These are phyloP conservation scores for Apistogramma diplotaenia DNA, from an alignment of 2,113 vertebrate species.

Conservation along the genomic window DNA sequence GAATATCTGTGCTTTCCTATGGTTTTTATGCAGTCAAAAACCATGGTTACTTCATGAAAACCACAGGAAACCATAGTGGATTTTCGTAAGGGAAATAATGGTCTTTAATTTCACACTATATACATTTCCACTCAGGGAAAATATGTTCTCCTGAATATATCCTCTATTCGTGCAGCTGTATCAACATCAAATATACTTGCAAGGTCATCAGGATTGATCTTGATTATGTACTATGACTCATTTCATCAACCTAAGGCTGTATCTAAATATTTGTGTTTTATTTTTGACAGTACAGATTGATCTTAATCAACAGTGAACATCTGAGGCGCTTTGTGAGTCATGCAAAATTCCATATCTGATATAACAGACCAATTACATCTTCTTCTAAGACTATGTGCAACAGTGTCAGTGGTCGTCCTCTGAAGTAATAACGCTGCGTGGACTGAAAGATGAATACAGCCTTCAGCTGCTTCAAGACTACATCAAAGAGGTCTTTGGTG, in stretches of 20 bases:
- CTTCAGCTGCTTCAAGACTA: background rate
- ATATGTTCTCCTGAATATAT: background rate
- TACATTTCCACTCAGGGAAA: too few species aligned
- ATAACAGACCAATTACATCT: background rate
- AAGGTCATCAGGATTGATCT: background rate
- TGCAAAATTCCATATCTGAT: background rate
- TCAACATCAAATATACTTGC: background rate
- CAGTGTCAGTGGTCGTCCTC: background rate
- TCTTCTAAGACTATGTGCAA: background rate
- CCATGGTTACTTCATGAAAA: too few species aligned
- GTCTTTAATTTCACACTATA: too few species aligned
- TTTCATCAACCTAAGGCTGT: background rate
- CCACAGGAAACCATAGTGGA: too few species aligned
- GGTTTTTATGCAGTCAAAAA: too few species aligned
- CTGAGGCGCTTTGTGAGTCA: background rate
- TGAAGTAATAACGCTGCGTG: background rate
- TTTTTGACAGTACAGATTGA: background rate
- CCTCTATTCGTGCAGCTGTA: background rate
- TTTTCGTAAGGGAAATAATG: too few species aligned
- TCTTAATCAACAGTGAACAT: background rate
- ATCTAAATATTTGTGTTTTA: background rate
- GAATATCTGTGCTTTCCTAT: too few species aligned
- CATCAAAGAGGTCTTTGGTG: slow-evolving; percentile 24
- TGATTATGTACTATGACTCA: background rate
- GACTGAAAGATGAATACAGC: background rate